A percentile compares a stretch with the other conserved stretches of the same genome.
These are phyloP conservation scores for Gisinianus flammeolus DNA, from an alignment of 2,888 invertebrate genomes.

Conservation along the genomic window DNA sequence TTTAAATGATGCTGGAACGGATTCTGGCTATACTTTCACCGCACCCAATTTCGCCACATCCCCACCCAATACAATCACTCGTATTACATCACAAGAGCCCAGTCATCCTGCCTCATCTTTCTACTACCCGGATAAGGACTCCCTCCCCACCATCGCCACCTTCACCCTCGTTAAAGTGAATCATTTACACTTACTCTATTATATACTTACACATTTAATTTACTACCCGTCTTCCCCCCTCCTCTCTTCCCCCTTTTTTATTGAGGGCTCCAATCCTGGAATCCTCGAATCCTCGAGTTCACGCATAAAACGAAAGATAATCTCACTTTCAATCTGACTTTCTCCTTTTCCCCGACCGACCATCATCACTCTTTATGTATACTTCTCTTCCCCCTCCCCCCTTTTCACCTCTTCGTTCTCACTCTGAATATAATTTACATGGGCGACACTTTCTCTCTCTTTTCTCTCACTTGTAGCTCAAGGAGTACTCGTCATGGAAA, in stretches of 20 bases:
- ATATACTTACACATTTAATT: background rate
- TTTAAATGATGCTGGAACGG: slow-evolving; percentile 33
- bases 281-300: no score
- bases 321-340: no score
- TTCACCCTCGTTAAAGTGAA: slow-evolving; percentile 62
- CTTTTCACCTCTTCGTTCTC: background rate
- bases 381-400: no score
- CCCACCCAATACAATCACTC: slow-evolving; percentile 62
- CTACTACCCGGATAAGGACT: slow-evolving; percentile 63
- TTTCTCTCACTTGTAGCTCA: slow-evolving; percentile 46
- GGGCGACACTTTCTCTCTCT: no score
- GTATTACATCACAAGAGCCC: slow-evolving; percentile 62
- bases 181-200: slow-evolving; percentile 19
- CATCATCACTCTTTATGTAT: no score
- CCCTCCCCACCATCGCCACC: slow-evolving; percentile 63
- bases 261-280: background rate
- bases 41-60: slow-evolving; percentile 31
- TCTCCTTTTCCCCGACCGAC: no score
- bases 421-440: background rate
- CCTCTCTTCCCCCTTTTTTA: background rate
- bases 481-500: slow-evolving; percentile 57
- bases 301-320: no score
- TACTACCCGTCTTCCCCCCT: background rate
- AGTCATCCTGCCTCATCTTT: slow-evolving; percentile 65
- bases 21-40: slow-evolving; percentile 23